Conservation (phyloP, 1,140 invertebrate species). For the Batillaria attramentaria region DNA sequence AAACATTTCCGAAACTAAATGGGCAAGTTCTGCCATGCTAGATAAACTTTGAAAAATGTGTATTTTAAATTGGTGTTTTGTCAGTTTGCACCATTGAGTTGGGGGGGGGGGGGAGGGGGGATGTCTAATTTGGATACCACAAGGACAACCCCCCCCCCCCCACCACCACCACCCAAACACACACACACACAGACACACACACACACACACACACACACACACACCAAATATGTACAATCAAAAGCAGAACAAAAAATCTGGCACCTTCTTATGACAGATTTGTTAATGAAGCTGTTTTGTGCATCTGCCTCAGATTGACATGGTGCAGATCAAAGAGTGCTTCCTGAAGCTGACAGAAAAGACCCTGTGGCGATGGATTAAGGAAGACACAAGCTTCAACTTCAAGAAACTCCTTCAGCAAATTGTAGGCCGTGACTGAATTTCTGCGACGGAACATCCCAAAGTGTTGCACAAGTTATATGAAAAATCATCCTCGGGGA, state of each 20-base stretch:
- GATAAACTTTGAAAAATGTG: background rate
- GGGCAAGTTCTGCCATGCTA: too few relatives aligned
- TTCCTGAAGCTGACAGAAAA: conserved; percentile 84
- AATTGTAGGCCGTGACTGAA: conserved; percentile 76
- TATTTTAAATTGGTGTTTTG: background rate
- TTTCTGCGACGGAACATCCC: too few relatives aligned
- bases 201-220: background rate
- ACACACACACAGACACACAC: background rate
- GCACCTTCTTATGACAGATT: too few relatives aligned
- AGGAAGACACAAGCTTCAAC: conserved; percentile 92
- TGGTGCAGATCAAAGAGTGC: conserved; percentile 90
- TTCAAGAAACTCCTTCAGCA: conserved; percentile 90
- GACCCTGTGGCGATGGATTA: conserved; percentile 86
- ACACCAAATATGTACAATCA: too few relatives aligned
- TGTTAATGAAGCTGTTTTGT: background rate
- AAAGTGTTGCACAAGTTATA: too few relatives aligned
- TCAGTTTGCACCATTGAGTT: too few relatives aligned
- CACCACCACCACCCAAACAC: background rate
- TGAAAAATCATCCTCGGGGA: too few relatives aligned
- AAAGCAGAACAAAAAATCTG: too few relatives aligned
- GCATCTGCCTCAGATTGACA: conserved; percentile 89
- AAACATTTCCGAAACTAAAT: too few relatives aligned
- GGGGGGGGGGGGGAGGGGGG: too few relatives aligned
- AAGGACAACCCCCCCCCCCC: background rate
- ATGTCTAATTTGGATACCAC: background rate